A percentile compares a stretch with the other conserved stretches of the same genome.
phyloP scores from a whole-genome alignment of 2,113 vertebrate species.

The Oostethus manadensis region DNA sequence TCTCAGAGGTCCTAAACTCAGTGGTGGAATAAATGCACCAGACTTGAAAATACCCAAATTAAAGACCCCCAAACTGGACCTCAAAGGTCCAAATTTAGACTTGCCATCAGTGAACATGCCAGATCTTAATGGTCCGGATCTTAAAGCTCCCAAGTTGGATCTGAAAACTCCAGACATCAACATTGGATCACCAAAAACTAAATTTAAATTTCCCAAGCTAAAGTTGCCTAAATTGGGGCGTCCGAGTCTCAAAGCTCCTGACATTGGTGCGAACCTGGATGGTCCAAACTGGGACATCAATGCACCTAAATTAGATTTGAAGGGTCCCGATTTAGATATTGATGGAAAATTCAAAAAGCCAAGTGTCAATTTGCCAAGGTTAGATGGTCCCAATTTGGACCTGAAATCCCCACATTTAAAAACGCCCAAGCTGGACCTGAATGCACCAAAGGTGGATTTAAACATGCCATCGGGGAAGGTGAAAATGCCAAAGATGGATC shows the following conservation, averaged over 20 bases:
- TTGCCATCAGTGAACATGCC: constrained; percentile 15
- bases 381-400: constrained; percentile 14
- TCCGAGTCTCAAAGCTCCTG: constrained; percentile 31
- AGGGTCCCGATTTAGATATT: constrained; percentile 27
- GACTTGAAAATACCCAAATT: constrained; percentile 41
- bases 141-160: constrained; percentile 49
- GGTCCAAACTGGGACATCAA: constrained; percentile 29
- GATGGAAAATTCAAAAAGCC: constrained; percentile 49
- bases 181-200: constrained; percentile 40
- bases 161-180: constrained; percentile 43
- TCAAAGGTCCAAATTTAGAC: constrained; percentile 46
- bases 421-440: constrained; percentile 19
- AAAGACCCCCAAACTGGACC: constrained; percentile 29
- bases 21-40: constrained; percentile 34
- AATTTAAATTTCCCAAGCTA: constrained; percentile 52
- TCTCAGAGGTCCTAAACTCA: constrained; percentile 26
- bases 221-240: constrained; percentile 49
- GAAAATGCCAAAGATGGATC: constrained; percentile 22
- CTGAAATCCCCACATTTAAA: constrained; percentile 31
- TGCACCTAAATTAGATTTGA: constrained; percentile 36
- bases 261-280: constrained; percentile 10
- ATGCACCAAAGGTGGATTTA: constrained; percentile 35
- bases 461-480: constrained; percentile 29
- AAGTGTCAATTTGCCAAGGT: constrained; percentile 24
- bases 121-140: constrained; percentile 28